A percentile compares a stretch with the other conserved stretches of the same genome.
Conservation (phyloP, 2,888 invertebrate species). For the Aromia moschata region DNA sequence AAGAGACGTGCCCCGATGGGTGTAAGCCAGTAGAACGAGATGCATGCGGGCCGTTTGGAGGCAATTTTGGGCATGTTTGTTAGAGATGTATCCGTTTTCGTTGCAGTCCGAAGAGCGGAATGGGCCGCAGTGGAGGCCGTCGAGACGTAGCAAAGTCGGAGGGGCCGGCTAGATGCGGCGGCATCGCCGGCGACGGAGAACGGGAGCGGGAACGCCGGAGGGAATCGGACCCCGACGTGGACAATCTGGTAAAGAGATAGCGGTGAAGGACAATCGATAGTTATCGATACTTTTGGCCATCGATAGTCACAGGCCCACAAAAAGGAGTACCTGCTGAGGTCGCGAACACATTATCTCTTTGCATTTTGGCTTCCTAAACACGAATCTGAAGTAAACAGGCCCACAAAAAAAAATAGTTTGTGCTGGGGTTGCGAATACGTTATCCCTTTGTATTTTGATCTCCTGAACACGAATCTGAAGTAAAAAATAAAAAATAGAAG, state of each 20-base stretch:
- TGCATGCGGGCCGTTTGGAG: conserved; percentile 24
- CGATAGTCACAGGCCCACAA: no score
- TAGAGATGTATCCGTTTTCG: conserved; percentile 63
- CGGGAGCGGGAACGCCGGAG: conserved; percentile 59
- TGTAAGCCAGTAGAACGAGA: conserved; percentile 10
- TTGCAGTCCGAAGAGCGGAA: conserved; percentile 77
- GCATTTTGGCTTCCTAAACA: no score
- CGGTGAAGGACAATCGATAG: no score
- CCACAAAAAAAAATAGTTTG: no score
- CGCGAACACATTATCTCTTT: no score
- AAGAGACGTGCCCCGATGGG: background rate
- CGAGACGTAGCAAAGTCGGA: conserved; percentile 82
- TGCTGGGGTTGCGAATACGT: no score
- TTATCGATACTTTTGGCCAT: no score
- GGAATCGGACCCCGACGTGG: conserved; percentile 62
- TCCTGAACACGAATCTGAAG: no score
- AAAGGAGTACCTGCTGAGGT: no score
- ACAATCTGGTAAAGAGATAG: conserved; percentile 58
- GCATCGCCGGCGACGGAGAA: conserved; percentile 50
- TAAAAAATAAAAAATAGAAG: no score
- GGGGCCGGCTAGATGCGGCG: conserved; percentile 68
- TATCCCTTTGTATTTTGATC: no score
- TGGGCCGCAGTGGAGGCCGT: conserved; percentile 67
- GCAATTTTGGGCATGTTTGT: conserved; percentile 39
- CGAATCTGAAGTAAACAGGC: no score